Evolutionary conservation across 2,888 invertebrate species (phyloP).

Genomic region (Tetanocera ferruginea): DNA sequence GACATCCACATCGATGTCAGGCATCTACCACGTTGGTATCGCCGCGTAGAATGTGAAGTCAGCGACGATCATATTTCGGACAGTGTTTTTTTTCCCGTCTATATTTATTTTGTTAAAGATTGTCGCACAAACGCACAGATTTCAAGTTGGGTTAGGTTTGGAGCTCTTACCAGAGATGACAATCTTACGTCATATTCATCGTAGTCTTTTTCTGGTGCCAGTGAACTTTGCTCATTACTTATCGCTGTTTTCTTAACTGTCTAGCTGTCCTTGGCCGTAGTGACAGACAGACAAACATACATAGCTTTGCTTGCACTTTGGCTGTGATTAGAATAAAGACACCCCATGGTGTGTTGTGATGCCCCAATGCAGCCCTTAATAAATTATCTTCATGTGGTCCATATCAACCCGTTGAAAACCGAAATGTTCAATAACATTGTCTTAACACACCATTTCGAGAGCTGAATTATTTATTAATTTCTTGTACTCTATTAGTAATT

Average conservation of each 20-base stretch:
- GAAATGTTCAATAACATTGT: neutral
- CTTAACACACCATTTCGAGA: neutral
- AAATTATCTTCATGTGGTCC: slow-evolving; percentile 10
- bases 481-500: neutral
- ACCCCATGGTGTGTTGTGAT: slow-evolving; percentile 11
- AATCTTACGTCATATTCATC: slow-evolving; percentile 22
- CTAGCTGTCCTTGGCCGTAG: neutral
- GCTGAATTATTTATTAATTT: slow-evolving; percentile 2
- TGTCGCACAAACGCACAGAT: too few species aligned
- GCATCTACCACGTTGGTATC: too few species aligned
- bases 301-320: neutral
- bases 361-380: slow-evolving; percentile 8
- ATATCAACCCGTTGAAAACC: neutral
- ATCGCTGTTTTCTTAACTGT: neutral
- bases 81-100: too few species aligned
- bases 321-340: neutral
- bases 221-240: slow-evolving; percentile 22
- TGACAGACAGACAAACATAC: neutral
- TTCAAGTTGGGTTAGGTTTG: neutral
- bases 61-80: too few species aligned
- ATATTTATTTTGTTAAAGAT: too few species aligned
- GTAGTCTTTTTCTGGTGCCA: slow-evolving; percentile 15
- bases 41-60: too few species aligned
- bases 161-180: neutral
- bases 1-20: too few species aligned